Percentiles rank a stretch among this genome's conserved stretches.
These are phyloP conservation scores for Spisula solida DNA, from an alignment of 2,888 invertebrate species.

Conservation along the genomic window DNA sequence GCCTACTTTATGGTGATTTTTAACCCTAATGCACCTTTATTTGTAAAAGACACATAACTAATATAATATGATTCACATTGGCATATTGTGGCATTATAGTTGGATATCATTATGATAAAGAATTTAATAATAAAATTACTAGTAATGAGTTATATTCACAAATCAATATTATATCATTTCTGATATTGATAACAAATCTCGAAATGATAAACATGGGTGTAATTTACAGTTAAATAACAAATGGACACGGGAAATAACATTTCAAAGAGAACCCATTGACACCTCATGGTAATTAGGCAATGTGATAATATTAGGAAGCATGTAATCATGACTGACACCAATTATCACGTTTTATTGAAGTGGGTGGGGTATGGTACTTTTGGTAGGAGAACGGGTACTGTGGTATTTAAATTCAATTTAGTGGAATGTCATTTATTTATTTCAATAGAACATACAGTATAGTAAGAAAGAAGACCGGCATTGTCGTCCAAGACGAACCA, in stretches of 20 bases:
- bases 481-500: constrained; percentile 99
- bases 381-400: neutral
- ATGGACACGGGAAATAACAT: neutral
- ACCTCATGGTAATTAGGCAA: neutral
- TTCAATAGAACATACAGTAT: constrained; percentile 92
- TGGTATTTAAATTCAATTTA: neutral
- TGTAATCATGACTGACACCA: neutral
- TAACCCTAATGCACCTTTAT: too few relatives aligned
- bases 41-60: too few relatives aligned
- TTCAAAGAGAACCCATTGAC: neutral
- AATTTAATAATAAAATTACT: too few relatives aligned
- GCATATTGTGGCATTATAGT: too few relatives aligned
- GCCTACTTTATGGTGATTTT: too few relatives aligned
- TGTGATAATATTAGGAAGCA: neutral
- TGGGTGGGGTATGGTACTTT: constrained; percentile 50
- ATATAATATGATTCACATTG: too few relatives aligned
- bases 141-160: too few relatives aligned
- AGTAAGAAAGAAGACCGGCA: constrained; percentile 98
- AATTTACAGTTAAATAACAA: too few relatives aligned
- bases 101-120: too few relatives aligned
- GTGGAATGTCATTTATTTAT: neutral
- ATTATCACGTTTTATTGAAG: constrained; percentile 12
- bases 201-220: too few relatives aligned
- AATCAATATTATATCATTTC: too few relatives aligned
- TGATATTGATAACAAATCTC: too few relatives aligned